Percentiles rank a stretch among this genome's conserved stretches.
Evolutionary conservation across 2,113 vertebrate species (phyloP).

Genomic region (Lepisosteus osseus): DNA sequence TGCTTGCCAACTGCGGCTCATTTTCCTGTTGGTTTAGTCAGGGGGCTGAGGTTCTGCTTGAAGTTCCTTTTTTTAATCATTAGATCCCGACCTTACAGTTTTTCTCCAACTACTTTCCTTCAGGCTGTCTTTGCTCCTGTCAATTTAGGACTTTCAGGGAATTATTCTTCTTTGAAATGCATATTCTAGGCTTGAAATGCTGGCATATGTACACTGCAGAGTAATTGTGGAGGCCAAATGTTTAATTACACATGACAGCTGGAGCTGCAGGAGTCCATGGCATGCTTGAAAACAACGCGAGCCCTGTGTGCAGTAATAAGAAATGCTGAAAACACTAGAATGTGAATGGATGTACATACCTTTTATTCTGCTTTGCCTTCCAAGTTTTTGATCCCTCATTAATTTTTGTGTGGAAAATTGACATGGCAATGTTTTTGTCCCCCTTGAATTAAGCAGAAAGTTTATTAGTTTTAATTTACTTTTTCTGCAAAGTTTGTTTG

Average conservation of each 20-base stretch:
- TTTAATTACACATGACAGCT: constrained; percentile 99
- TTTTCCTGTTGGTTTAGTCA: constrained; percentile 82
- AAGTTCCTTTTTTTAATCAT: constrained; percentile 88
- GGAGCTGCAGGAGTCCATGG: constrained; percentile 85
- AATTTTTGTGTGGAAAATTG: not conserved
- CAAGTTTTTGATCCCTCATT: not conserved
- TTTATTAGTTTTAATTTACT: not conserved
- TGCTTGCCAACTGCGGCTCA: constrained; percentile 73
- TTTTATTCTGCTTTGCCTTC: not conserved
- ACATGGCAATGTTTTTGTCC: not conserved
- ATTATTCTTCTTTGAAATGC: constrained; percentile 94
- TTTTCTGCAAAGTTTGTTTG: not conserved
- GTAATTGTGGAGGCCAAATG: constrained; percentile 97
- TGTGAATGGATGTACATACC: constrained; percentile 20
- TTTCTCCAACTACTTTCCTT: constrained; percentile 78
- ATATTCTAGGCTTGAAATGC: constrained; percentile 84
- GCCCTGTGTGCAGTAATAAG: constrained; percentile 67
- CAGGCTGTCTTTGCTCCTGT: constrained; percentile 83
- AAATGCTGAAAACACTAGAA: constrained; percentile 60
- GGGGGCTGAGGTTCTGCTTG: constrained; percentile 78
- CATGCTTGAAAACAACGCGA: constrained; percentile 79
- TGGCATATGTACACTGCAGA: constrained; percentile 92
- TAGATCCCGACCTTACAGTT: constrained; percentile 82
- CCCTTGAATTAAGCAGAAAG: too few species aligned
- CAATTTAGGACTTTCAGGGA: constrained; percentile 91